A percentile compares a stretch with the other conserved stretches of the same genome.
Conservation (phyloP, 2,888 invertebrate genomes). For the Capitulum mitella region DNA sequence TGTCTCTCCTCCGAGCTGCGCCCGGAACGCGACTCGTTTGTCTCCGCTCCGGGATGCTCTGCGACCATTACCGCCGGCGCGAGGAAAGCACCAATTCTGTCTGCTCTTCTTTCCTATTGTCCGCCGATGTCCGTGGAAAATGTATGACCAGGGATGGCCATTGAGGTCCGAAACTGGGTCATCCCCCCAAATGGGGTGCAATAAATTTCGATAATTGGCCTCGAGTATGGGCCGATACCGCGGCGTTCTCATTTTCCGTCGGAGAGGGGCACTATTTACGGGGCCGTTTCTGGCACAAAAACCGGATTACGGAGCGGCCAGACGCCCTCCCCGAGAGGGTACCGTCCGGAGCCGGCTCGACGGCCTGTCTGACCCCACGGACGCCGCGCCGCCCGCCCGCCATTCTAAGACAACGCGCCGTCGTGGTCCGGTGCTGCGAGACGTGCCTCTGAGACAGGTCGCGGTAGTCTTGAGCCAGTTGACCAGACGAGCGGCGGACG, state of each 20-base stretch:
- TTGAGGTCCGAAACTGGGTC: neutral
- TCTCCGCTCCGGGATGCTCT: neutral
- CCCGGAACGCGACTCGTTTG: no score
- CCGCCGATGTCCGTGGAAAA: neutral
- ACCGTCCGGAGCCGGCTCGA: no score
- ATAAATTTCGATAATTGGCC: slow-evolving; percentile 5
- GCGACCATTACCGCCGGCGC: neutral
- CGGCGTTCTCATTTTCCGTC: neutral
- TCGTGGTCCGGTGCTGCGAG: no score
- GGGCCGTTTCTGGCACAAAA: neutral
- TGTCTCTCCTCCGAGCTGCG: no score
- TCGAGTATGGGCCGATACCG: neutral
- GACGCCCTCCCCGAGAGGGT: no score
- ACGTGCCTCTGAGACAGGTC: no score
- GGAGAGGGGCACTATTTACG: slow-evolving; percentile 6
- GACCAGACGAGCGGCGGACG: no score
- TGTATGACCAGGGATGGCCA: neutral
- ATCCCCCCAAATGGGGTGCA: slow-evolving; percentile 16
- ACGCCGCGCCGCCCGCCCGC: no score
- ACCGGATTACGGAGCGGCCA: neutral
- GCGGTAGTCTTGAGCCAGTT: no score
- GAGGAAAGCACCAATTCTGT: neutral
- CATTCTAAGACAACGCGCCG: no score
- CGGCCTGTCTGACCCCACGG: no score
- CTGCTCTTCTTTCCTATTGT: neutral